Conservation (phyloP, 1,140 invertebrate species). For the Thaumetopoea pityocampa region DNA sequence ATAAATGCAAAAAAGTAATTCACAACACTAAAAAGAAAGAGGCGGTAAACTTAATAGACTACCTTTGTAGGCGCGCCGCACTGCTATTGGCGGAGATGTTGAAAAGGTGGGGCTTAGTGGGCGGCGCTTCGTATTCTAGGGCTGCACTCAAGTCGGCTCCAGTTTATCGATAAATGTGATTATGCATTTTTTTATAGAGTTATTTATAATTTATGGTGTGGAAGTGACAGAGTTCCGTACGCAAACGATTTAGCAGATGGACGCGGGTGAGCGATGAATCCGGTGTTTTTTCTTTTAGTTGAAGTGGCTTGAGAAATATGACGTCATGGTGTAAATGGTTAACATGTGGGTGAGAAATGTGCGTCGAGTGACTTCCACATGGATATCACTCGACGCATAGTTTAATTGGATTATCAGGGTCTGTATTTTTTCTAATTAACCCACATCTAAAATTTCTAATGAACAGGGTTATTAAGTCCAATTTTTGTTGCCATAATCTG, state of each 20-base stretch:
- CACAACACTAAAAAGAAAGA: conserved; percentile 62
- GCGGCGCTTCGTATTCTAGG: conserved; percentile 40
- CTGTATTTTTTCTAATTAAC: too few relatives aligned
- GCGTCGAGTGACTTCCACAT: too few relatives aligned
- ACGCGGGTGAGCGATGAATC: conserved; percentile 20
- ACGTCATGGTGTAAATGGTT: conserved; percentile 6
- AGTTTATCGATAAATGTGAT: conserved; percentile 58
- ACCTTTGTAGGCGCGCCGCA: conserved; percentile 25
- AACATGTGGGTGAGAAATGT: too few relatives aligned
- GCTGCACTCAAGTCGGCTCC: conserved; percentile 34
- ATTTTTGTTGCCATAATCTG: too few relatives aligned
- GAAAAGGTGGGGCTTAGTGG: conserved; percentile 43
- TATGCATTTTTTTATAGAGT: conserved; percentile 48
- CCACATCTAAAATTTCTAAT: too few relatives aligned
- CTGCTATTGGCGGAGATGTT: conserved; percentile 44
- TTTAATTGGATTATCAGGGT: too few relatives aligned
- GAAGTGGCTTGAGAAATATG: background rate
- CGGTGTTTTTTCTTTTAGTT: conserved; percentile 9
- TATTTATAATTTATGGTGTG: conserved; percentile 64
- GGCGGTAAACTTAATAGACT: conserved; percentile 35
- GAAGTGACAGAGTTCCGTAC: conserved; percentile 54
- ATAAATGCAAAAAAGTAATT: conserved; percentile 58
- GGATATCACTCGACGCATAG: too few relatives aligned
- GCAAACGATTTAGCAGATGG: conserved; percentile 22
- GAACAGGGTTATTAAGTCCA: too few relatives aligned